Percentiles rank a stretch among this genome's conserved stretches.
These are phyloP conservation scores for Odontomyia ornata DNA, from an alignment of 2,888 invertebrate genomes.

Conservation along the genomic window DNA sequence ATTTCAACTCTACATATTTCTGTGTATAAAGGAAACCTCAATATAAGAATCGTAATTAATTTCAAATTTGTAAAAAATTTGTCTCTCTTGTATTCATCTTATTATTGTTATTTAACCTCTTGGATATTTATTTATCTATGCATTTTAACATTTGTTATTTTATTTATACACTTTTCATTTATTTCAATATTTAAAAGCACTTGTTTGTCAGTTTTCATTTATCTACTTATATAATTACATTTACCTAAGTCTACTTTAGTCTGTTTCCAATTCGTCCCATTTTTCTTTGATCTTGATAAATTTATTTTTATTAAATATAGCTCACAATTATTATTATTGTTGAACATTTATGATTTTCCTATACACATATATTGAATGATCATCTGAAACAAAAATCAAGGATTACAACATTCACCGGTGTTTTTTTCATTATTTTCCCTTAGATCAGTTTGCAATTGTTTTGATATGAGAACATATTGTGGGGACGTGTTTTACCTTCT, in stretches of 20 bases:
- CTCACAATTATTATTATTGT: too few species aligned
- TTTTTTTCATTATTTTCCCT: too few species aligned
- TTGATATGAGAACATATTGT: too few species aligned
- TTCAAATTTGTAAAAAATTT: slow-evolving; percentile 41
- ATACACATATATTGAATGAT: too few species aligned
- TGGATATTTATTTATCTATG: slow-evolving; percentile 44
- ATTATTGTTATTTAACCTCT: slow-evolving; percentile 14
- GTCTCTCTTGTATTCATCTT: neutral
- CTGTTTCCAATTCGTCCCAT: slow-evolving; percentile 30
- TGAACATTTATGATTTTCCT: too few species aligned
- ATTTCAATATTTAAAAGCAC: slow-evolving; percentile 48
- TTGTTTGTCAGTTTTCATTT: slow-evolving; percentile 47
- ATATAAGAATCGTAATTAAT: slow-evolving; percentile 41
- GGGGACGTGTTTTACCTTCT: too few species aligned
- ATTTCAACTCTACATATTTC: slow-evolving; percentile 3
- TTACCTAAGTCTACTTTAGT: slow-evolving; percentile 20
- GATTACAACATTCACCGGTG: too few species aligned
- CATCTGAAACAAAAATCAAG: too few species aligned
- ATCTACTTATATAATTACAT: slow-evolving; percentile 23
- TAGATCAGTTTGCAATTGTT: too few species aligned
- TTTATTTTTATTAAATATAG: neutral
- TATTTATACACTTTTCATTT: slow-evolving; percentile 42
- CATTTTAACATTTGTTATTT: slow-evolving; percentile 42
- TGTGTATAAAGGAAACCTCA: slow-evolving; percentile 38
- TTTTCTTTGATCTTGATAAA: slow-evolving; percentile 7